phyloP scores from a whole-genome alignment of 1,140 invertebrate genomes.

The Sitobion miscanthi region DNA sequence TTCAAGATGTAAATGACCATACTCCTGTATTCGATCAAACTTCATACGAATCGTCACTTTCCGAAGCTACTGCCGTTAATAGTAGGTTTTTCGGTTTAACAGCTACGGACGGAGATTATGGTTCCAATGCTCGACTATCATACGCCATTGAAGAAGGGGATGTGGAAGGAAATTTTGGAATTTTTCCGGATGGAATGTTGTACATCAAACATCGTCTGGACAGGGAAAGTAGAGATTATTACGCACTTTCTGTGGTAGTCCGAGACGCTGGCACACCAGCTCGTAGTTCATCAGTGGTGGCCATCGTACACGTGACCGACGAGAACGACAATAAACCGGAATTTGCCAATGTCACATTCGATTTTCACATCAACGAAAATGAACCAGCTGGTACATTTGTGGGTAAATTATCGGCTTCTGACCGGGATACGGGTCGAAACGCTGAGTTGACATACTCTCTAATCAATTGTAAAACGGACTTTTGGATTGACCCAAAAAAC shows the following conservation, averaged over 20 bases:
- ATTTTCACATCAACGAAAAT: conserved; percentile 86
- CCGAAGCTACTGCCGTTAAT: conserved; percentile 89
- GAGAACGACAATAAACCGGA: conserved; percentile 95
- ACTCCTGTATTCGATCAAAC: conserved; percentile 90
- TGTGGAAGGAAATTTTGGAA: conserved; percentile 80
- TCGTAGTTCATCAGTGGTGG: conserved; percentile 80
- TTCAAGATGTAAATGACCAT: conserved; percentile 94
- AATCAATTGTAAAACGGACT: conserved; percentile 78
- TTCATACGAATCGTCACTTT: conserved; percentile 87
- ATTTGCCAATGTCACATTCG: conserved; percentile 84
- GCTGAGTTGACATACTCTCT: conserved; percentile 89
- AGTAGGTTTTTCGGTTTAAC: conserved; percentile 85
- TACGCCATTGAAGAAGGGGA: conserved; percentile 87
- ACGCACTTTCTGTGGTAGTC: conserved; percentile 83
- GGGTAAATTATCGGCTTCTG: conserved; percentile 86
- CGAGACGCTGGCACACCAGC: conserved; percentile 77
- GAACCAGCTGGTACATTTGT: conserved; percentile 87
- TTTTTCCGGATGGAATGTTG: conserved; percentile 88
- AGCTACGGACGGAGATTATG: conserved; percentile 83
- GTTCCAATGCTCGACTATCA: conserved; percentile 79
- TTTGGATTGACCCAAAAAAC: conserved; percentile 86
- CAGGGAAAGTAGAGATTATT: conserved; percentile 88
- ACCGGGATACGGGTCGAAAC: conserved; percentile 88
- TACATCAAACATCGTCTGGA: conserved; percentile 85
- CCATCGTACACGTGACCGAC: conserved; percentile 91